phyloP scores from a whole-genome alignment of 2,888 invertebrate species.

The Zygogramma bicolorata region DNA sequence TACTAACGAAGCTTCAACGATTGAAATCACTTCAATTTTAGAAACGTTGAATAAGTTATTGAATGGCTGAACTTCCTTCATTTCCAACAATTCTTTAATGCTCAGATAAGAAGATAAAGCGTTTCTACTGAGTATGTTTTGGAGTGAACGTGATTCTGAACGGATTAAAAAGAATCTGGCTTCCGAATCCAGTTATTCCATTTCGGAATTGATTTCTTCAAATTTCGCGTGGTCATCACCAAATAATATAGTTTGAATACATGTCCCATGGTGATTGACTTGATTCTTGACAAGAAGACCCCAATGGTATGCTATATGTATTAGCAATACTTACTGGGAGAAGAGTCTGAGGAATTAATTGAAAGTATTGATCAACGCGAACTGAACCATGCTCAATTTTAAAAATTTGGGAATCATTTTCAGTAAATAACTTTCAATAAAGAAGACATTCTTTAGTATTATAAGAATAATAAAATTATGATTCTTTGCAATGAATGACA shows the following conservation, averaged over 20 bases:
- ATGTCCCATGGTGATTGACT: no score
- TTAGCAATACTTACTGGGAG: no score
- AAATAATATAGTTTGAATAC: not conserved
- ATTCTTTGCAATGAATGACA: no score
- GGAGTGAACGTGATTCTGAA: constrained; percentile 18
- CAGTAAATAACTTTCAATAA: no score
- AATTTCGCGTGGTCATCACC: constrained; percentile 19
- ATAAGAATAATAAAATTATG: no score
- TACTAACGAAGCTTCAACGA: not conserved
- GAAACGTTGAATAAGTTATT: not conserved
- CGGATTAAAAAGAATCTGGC: constrained; percentile 18
- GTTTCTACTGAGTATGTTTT: not conserved
- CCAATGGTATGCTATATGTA: no score
- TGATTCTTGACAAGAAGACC: no score
- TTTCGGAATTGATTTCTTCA: constrained; percentile 23
- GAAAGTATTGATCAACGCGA: no score
- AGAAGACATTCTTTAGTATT: no score
- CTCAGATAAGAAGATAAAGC: not conserved
- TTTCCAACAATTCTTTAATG: not conserved
- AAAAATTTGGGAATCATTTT: no score
- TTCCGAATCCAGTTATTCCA: constrained; percentile 10
- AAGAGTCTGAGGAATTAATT: no score
- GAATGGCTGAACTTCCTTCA: not conserved
- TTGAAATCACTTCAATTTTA: not conserved
- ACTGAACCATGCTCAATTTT: no score